These are phyloP conservation scores for Archegozetes longisetosus DNA, from an alignment of 1,140 invertebrate species.

Conservation along the genomic window DNA sequence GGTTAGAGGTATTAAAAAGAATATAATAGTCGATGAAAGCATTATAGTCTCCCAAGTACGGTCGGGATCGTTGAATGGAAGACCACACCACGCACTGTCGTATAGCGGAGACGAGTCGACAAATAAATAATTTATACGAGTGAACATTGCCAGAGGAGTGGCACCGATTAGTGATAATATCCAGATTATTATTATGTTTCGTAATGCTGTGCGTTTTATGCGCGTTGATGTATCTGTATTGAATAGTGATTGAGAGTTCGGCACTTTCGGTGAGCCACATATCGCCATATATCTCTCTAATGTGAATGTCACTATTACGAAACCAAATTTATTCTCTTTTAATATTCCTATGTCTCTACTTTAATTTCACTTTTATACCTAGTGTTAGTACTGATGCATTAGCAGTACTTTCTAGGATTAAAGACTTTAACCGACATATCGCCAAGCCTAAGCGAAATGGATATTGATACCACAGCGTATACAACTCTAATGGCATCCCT, in stretches of 20 bases:
- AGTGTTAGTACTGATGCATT: constrained; percentile 46
- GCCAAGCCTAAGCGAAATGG: constrained; percentile 65
- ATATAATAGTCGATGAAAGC: constrained; percentile 29
- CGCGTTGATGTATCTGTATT: constrained; percentile 32
- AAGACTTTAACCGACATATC: constrained; percentile 66
- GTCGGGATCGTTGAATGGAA: constrained; percentile 25
- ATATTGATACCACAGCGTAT: constrained; percentile 81
- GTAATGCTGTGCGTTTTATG: constrained; percentile 55
- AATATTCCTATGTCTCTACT: no score
- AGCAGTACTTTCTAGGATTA: constrained; percentile 66
- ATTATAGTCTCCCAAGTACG: constrained; percentile 24
- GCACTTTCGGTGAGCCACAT: constrained; percentile 61
- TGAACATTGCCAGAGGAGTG: constrained; percentile 50
- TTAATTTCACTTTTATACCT: no score
- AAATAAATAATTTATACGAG: constrained; percentile 23
- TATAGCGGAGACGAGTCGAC: constrained; percentile 17
- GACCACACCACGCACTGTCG: constrained; percentile 28
- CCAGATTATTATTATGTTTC: constrained; percentile 64
- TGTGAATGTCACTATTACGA: constrained; percentile 21
- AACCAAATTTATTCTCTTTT: no score
- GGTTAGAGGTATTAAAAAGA: constrained; percentile 23
- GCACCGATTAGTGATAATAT: constrained; percentile 52
- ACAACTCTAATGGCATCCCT: constrained; percentile 76
- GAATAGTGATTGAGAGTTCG: constrained; percentile 25
- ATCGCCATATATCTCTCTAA: constrained; percentile 57